Evolutionary conservation across 2,888 invertebrate genomes (phyloP), one percentile per base, ranked within the genome.

Genomic region (Halictus quadricinctus): DNA sequence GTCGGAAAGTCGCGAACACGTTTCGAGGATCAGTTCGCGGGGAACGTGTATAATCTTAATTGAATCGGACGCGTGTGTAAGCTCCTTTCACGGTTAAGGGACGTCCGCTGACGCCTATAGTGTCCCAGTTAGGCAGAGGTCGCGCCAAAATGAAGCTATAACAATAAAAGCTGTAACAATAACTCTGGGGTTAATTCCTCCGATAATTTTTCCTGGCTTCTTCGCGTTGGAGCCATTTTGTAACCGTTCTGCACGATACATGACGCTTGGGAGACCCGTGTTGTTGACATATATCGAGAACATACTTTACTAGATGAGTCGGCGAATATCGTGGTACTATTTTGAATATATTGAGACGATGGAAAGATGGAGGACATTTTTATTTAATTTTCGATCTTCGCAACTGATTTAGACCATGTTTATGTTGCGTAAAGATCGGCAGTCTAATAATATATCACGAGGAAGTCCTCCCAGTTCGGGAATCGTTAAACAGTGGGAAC

Each of bases 401-500:
- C 36, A 36, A 36, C 36, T 0, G 36, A 36, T 36, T 36, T 36
- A 36, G 36, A 36, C 36, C 1, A 2, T 36, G 36, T 36, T 36
- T 36, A 36, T 36, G 36, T 36, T 36, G 2, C 2, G 36, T 36
- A 3, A 36, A 36, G 36, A 0, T 36, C 36, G 36, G 36, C 36
- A 36, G 36, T 36, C 36, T 36, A 36, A 36, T 36, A 36, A 36
- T 36, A 36, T 36, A 4, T 36, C 36, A 36, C 36, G 36, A 36
- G 36, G 36, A 36, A 36, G 36, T 50, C 18, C 18, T 7, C 15
- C 18, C 1, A 12, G 43, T n/a, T 36, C 10, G 41, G n/a, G 75
- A 72, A 81, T 81, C 79, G 25, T 48, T 79, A 83, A 87, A 69
- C 60, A 54, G 75, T 36, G 72, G 43, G 72, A 54, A 85, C 79